phyloP scores from a whole-genome alignment of 2,888 invertebrate species.

The Nipponacmea schrenckii region DNA sequence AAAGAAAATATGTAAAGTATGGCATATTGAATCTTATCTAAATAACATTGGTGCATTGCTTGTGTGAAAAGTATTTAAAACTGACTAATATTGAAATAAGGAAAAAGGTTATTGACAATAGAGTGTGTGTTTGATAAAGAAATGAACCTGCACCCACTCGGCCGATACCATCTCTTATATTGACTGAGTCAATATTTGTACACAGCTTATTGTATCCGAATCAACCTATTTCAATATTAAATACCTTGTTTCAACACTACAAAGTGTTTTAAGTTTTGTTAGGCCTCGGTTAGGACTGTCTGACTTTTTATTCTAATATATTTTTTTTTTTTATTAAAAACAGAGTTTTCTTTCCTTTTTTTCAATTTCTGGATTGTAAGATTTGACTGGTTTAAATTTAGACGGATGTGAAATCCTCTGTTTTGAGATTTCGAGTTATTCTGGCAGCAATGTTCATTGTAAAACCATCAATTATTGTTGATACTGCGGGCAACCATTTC shows the following conservation, averaged over 20 bases:
- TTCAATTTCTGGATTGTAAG: no score
- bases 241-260: neutral
- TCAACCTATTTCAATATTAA: neutral
- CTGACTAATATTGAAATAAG: neutral
- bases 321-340: no score
- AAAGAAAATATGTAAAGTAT: conserved; percentile 4
- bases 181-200: neutral
- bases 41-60: neutral
- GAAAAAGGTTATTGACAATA: neutral
- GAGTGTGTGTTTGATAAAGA: neutral
- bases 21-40: neutral
- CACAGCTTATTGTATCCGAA: conserved; percentile 2
- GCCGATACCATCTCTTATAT: neutral
- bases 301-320: no score
- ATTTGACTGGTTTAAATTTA: no score
- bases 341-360: no score
- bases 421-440: no score
- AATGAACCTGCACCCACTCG: neutral
- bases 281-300: neutral
- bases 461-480: no score
- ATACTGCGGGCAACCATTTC: no score
- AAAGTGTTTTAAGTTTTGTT: neutral
- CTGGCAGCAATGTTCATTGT: no score
- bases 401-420: no score
- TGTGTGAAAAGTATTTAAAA: conserved; percentile 5